These are phyloP conservation scores for Argyresthia goedartella DNA, from an alignment of 2,888 invertebrate genomes.

Conservation along the genomic window DNA sequence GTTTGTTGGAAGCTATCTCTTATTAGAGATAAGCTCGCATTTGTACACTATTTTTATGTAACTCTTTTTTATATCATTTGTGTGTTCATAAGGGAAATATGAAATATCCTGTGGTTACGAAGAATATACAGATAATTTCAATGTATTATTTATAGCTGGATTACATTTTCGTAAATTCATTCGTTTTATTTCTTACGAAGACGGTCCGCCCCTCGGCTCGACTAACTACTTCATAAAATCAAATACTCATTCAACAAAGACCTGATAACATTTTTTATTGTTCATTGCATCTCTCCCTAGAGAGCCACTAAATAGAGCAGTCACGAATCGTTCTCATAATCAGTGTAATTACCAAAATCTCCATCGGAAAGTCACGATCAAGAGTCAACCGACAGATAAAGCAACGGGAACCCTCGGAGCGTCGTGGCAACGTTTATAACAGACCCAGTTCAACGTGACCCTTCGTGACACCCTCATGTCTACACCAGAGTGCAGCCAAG, in stretches of 20 bases:
- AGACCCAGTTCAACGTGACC: constrained; percentile 31
- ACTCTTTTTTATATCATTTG: too few species aligned
- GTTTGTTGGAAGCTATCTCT: too few species aligned
- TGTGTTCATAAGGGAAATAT: too few species aligned
- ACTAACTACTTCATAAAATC: too few species aligned
- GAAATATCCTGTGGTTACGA: too few species aligned
- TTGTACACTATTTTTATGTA: too few species aligned
- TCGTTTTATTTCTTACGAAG: too few species aligned
- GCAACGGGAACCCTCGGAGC: constrained; percentile 49
- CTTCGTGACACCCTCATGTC: constrained; percentile 10
- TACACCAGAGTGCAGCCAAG: constrained; percentile 1
- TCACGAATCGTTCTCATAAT: constrained; percentile 54
- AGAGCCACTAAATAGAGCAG: constrained; percentile 22
- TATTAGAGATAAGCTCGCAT: too few species aligned
- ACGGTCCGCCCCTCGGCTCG: too few species aligned
- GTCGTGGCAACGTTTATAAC: constrained; percentile 19
- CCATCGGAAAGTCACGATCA: constrained; percentile 62
- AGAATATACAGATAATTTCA: too few species aligned
- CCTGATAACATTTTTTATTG: constrained; percentile 15
- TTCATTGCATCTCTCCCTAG: constrained; percentile 17
- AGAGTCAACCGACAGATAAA: constrained; percentile 60
- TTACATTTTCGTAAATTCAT: too few species aligned
- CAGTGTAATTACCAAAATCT: constrained; percentile 65
- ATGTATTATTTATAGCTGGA: too few species aligned
- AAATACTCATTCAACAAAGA: background rate